Evolutionary conservation across 2,113 vertebrate species (phyloP).

Genomic region (Phaethon lepturus): DNA sequence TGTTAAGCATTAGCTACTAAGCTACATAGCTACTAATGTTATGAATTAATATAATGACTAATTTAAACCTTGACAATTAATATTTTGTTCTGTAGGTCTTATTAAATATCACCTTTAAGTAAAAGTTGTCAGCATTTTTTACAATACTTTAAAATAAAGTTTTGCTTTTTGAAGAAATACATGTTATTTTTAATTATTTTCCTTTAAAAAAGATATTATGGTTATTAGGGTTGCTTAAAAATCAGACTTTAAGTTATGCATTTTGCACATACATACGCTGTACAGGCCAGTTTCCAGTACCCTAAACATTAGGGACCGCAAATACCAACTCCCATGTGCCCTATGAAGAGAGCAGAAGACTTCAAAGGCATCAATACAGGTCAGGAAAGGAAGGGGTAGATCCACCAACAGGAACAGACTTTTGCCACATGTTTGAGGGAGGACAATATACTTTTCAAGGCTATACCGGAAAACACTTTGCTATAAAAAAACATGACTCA

Average conservation of each 20-base stretch:
- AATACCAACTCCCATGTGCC: neutral
- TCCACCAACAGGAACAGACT: neutral
- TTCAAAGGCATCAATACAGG: neutral
- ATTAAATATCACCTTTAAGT: neutral
- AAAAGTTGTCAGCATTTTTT: neutral
- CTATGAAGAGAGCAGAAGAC: neutral
- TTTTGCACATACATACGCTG: neutral
- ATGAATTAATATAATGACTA: neutral
- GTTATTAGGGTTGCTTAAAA: neutral
- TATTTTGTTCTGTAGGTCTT: neutral
- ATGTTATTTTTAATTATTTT: neutral
- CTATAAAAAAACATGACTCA: neutral
- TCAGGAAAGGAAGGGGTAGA: neutral
- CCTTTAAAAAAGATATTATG: neutral
- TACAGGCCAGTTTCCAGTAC: neutral
- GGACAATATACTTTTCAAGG: neutral
- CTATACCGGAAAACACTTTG: neutral
- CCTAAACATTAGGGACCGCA: neutral
- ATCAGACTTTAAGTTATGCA: neutral
- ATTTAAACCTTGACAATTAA: neutral
- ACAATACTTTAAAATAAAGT: neutral
- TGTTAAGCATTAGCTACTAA: neutral
- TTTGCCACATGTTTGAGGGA: fast-evolving
- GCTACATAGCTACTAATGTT: neutral
- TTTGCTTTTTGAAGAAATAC: neutral